Percentiles rank a stretch among this genome's conserved stretches.
phyloP scores from a whole-genome alignment of 2,113 vertebrate genomes.

The Eulacestoma nigropectus region DNA sequence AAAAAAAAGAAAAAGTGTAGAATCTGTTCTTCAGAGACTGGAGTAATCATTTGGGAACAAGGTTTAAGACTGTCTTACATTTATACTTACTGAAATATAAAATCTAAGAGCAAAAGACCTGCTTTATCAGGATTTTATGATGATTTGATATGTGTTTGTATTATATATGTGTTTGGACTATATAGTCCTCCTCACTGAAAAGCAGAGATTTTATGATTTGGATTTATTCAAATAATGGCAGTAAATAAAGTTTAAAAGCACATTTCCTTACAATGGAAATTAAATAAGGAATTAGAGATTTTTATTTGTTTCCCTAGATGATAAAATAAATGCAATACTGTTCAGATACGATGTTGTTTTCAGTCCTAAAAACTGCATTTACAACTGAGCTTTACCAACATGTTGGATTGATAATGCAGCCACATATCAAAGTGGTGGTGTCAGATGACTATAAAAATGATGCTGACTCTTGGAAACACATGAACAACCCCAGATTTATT shows the following conservation, averaged over 20 bases:
- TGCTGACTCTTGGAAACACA: not conserved
- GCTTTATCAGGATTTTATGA: constrained; percentile 10
- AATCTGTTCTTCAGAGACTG: not conserved
- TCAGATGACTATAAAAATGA: not conserved
- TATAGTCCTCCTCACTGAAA: not conserved
- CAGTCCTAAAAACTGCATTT: not conserved
- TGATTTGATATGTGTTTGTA: not conserved
- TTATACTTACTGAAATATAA: not conserved
- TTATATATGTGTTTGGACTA: too few species aligned
- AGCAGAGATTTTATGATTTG: not conserved
- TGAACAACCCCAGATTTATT: not conserved
- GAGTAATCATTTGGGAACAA: not conserved
- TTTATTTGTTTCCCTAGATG: not conserved
- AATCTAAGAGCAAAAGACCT: not conserved
- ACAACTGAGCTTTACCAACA: not conserved
- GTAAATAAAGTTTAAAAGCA: not conserved
- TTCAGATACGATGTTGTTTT: not conserved
- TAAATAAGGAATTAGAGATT: not conserved
- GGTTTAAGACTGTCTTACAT: not conserved
- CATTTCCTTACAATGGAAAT: not conserved
- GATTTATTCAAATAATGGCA: not conserved
- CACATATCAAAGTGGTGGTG: not conserved
- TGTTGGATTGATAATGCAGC: not conserved
- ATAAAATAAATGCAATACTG: not conserved
- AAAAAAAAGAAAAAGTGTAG: not conserved